These are phyloP conservation scores for Stomatorhinus walkeri DNA, from an alignment of 2,797 vertebrate species.

Conservation along the genomic window DNA sequence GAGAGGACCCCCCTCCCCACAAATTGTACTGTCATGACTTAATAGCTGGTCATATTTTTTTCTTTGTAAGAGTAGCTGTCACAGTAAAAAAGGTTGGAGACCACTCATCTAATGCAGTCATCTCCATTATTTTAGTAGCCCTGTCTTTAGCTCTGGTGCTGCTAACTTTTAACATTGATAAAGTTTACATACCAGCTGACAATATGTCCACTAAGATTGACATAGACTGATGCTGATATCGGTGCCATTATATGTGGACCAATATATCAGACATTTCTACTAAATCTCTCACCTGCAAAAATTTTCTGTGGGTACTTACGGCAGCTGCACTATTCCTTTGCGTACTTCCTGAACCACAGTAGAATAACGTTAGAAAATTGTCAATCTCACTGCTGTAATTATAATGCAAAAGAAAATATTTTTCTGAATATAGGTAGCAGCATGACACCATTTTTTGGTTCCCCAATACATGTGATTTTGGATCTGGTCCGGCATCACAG, in stretches of 20 bases:
- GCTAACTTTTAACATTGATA: neutral
- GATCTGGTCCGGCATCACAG: neutral
- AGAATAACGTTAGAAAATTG: neutral
- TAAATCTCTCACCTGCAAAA: neutral
- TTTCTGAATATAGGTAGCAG: neutral
- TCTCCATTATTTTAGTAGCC: neutral
- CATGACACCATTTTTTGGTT: neutral
- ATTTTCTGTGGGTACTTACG: neutral
- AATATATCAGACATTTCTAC: neutral
- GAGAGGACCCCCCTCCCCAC: neutral
- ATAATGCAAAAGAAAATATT: neutral
- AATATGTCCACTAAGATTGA: neutral
- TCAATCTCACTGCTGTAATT: neutral
- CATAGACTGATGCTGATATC: neutral
- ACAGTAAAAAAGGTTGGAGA: neutral
- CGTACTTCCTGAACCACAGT: neutral
- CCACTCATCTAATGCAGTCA: neutral
- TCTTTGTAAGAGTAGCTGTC: neutral
- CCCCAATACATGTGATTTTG: neutral
- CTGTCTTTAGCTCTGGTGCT: neutral
- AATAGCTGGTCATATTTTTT: neutral
- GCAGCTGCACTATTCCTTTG: neutral
- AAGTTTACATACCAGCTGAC: neutral
- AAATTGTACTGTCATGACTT: neutral
- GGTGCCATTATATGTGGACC: neutral